These are phyloP conservation scores for Sinohyriopsis cumingii DNA, from an alignment of 2,888 invertebrate species.

Conservation along the genomic window DNA sequence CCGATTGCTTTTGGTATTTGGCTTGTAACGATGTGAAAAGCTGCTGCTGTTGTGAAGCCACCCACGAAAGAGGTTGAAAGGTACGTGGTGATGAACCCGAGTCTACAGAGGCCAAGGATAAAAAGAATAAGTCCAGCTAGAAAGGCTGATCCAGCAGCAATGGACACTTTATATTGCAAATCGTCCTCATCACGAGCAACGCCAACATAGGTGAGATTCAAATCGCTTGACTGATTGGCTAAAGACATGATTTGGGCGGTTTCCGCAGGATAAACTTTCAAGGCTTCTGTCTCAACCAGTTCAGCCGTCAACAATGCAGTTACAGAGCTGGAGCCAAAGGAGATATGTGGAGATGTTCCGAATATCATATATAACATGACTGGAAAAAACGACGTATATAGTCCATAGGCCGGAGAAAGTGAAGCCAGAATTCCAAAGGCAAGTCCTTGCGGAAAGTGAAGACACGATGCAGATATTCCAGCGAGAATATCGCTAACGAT, in stretches of 20 bases:
- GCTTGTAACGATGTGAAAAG: conserved; percentile 54
- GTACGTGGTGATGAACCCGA: conserved; percentile 55
- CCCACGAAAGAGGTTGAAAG: conserved; percentile 55
- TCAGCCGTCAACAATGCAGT: conserved; percentile 60
- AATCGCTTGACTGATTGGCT: not conserved
- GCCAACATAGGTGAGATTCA: not conserved
- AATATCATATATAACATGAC: conserved; percentile 59
- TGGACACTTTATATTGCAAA: conserved; percentile 34
- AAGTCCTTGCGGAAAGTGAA: conserved; percentile 66
- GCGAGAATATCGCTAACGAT: conserved; percentile 52
- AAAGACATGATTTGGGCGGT: not conserved
- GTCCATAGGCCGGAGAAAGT: conserved; percentile 55
- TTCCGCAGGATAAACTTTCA: not conserved
- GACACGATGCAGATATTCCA: conserved; percentile 60
- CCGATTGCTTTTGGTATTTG: conserved; percentile 50
- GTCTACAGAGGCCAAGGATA: conserved; percentile 39
- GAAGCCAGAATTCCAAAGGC: conserved; percentile 60
- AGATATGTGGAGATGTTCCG: conserved; percentile 56
- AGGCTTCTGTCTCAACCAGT: conserved; percentile 40
- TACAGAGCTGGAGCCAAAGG: conserved; percentile 63
- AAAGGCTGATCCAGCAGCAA: conserved; percentile 48
- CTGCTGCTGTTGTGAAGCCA: conserved; percentile 56
- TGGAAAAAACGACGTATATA: conserved; percentile 61
- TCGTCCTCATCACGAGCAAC: conserved; percentile 11
- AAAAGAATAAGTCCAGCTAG: conserved; percentile 48